A percentile compares a stretch with the other conserved stretches of the same genome.
Conservation (phyloP, 2,797 vertebrate species). For the Ctenochaetus hawaiiensis region DNA sequence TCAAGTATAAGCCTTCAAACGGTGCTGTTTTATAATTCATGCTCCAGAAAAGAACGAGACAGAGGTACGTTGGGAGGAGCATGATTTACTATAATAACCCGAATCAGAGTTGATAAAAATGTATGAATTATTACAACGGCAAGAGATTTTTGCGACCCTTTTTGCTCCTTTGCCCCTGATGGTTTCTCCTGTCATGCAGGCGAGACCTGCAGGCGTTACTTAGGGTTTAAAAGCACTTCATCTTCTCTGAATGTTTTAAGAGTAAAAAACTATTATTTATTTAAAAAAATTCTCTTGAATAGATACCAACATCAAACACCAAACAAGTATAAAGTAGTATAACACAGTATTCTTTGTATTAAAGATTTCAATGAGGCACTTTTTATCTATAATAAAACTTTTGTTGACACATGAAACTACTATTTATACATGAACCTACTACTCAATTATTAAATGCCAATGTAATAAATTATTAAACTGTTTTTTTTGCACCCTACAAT, state of each 20-base stretch:
- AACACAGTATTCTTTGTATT: background rate
- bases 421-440: background rate
- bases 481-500: background rate
- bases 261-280: background rate
- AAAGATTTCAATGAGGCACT: too few relatives aligned
- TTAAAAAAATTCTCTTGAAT: background rate
- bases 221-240: background rate
- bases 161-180: background rate
- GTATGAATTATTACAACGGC: background rate
- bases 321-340: background rate
- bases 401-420: background rate
- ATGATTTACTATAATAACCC: background rate
- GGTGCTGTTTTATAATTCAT: constrained; percentile 1
- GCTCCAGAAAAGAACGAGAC: background rate
- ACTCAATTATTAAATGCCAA: constrained; percentile 6
- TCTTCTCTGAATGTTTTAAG: background rate
- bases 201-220: background rate
- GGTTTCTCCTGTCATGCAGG: background rate
- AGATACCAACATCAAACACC: background rate
- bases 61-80: too few relatives aligned
- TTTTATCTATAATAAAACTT: background rate
- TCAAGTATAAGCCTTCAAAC: constrained; percentile 2
- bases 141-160: background rate
- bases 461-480: background rate
- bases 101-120: background rate